phyloP scores from a whole-genome alignment of 2,797 vertebrate genomes.

The Lacerta bilineata region DNA sequence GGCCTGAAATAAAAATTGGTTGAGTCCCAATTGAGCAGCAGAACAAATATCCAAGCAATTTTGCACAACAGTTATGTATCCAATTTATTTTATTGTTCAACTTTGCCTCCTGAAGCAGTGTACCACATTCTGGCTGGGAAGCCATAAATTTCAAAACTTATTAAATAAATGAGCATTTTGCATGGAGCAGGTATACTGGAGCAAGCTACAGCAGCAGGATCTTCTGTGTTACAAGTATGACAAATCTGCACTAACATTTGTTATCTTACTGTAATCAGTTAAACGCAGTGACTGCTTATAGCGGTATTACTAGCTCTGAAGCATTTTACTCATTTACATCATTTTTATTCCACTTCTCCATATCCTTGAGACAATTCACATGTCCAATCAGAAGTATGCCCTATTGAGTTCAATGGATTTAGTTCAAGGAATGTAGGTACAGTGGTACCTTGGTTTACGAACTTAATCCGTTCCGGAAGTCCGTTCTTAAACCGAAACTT shows the following conservation, averaged over 20 bases:
- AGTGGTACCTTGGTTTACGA: too few species aligned
- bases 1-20: background rate
- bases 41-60: background rate
- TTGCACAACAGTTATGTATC: background rate
- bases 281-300: background rate
- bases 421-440: background rate
- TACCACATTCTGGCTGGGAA: too few species aligned
- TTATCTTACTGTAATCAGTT: background rate
- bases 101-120: too few species aligned
- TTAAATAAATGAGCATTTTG: background rate
- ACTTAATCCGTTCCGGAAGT: too few species aligned
- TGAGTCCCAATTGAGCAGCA: background rate
- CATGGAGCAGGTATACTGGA: background rate
- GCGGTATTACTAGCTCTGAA: background rate
- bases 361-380: background rate
- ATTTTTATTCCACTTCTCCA: background rate
- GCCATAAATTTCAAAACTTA: background rate
- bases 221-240: constrained; percentile 7
- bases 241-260: background rate
- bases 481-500: too few species aligned
- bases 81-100: too few species aligned
- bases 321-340: background rate
- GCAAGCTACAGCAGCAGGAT: background rate
- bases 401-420: background rate
- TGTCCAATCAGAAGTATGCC: background rate